A percentile compares a stretch with the other conserved stretches of the same genome.
Evolutionary conservation across 2,797 vertebrate genomes (phyloP).

Genomic region (Bradypodion ventrale): DNA sequence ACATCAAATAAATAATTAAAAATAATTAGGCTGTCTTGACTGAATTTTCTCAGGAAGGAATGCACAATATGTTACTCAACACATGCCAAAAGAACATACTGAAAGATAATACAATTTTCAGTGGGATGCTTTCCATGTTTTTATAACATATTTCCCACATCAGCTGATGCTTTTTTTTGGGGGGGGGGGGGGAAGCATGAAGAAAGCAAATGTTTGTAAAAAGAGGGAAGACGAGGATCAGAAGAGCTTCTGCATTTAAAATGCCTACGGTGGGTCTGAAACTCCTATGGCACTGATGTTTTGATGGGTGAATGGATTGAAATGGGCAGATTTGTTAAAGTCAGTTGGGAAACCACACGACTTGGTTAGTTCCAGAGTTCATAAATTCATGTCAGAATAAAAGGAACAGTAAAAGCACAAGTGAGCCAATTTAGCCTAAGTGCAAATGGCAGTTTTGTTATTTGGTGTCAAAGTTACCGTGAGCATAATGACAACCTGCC

Average conservation of each 20-base stretch:
- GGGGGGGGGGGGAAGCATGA: constrained; percentile 54
- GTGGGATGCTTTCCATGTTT: neutral
- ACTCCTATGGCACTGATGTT: constrained; percentile 46
- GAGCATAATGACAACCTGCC: constrained; percentile 81
- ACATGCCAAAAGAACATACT: neutral
- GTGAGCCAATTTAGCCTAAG: constrained; percentile 81
- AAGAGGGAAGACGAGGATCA: constrained; percentile 36
- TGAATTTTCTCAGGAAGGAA: neutral
- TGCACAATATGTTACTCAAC: constrained; percentile 13
- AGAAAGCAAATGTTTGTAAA: constrained; percentile 20
- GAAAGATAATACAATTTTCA: constrained; percentile 3
- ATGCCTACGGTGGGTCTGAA: constrained; percentile 67
- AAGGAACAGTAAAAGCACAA: constrained; percentile 70
- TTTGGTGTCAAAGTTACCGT: constrained; percentile 81
- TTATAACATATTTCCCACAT: neutral
- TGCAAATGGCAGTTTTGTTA: constrained; percentile 85
- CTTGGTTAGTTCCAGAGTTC: constrained; percentile 76
- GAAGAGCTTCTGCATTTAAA: constrained; percentile 20
- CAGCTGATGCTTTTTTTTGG: constrained; percentile 3
- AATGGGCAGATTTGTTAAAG: constrained; percentile 76
- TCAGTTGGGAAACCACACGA: constrained; percentile 72
- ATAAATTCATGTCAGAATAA: constrained; percentile 78
- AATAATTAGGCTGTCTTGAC: constrained; percentile 2
- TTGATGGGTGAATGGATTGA: constrained; percentile 69
- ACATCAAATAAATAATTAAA: neutral